These are phyloP conservation scores for Nipponacmea schrenckii DNA, from an alignment of 2,888 invertebrate species.

Conservation along the genomic window DNA sequence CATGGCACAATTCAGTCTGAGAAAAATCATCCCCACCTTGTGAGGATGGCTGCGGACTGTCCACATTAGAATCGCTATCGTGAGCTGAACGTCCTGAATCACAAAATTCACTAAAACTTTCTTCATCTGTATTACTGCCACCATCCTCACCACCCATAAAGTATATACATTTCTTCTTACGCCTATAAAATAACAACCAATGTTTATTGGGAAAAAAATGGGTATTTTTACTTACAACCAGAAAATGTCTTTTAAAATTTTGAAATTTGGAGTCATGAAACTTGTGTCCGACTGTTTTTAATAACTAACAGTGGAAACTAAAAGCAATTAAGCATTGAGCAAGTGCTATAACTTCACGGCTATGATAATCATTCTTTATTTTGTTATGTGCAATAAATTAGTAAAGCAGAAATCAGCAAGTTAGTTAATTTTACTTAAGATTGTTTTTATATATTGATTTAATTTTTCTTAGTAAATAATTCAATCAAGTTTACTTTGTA, in stretches of 20 bases:
- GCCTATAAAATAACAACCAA: conserved; percentile 50
- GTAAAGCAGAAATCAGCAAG: too few relatives aligned
- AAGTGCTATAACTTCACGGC: too few relatives aligned
- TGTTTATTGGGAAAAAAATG: neutral
- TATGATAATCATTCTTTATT: too few relatives aligned
- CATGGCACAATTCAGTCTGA: conserved; percentile 20
- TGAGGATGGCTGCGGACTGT: conserved; percentile 42
- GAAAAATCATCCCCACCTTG: conserved; percentile 16
- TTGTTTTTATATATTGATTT: too few relatives aligned
- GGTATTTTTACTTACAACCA: too few relatives aligned
- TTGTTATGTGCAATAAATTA: too few relatives aligned
- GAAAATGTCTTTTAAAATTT: too few relatives aligned
- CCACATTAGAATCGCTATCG: conserved; percentile 52
- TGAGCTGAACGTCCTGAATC: conserved; percentile 40
- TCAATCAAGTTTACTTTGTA: too few relatives aligned
- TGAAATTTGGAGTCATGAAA: neutral
- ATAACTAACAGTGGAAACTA: conserved; percentile 5
- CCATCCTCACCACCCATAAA: conserved; percentile 58
- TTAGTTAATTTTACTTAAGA: too few relatives aligned
- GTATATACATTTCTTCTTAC: conserved; percentile 71
- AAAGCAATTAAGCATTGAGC: neutral
- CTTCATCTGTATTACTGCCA: conserved; percentile 44
- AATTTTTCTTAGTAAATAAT: too few relatives aligned
- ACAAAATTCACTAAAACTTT: conserved; percentile 25
- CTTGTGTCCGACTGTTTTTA: conserved; percentile 9